Conservation (phyloP, 35 echinoderm and acorn worm genomes). For the Nesometra sesokonis region DNA sequence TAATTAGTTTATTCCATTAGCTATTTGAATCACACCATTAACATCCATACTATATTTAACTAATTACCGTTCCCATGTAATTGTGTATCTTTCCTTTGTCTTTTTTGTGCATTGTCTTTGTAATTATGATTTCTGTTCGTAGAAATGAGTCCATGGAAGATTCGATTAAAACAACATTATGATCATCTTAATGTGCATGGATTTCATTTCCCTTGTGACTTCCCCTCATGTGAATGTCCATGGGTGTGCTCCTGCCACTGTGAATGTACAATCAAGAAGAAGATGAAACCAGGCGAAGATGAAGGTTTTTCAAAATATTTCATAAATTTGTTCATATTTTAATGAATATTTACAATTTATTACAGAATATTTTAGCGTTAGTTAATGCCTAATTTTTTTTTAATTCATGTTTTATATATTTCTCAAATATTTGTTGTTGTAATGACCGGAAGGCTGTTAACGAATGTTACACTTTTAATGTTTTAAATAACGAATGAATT, state of each 20-base stretch:
- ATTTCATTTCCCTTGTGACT: slow-evolving; percentile 42
- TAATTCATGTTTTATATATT: no score
- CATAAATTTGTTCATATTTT: neutral
- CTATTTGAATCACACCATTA: no score
- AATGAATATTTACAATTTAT: no score
- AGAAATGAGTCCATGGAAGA: slow-evolving; percentile 3
- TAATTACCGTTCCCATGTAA: no score
- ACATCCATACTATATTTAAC: no score
- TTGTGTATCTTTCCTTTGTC: neutral
- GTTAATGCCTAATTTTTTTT: no score
- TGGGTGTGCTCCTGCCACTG: slow-evolving; percentile 31
- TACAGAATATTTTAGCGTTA: no score
- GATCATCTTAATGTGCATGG: slow-evolving; percentile 49
- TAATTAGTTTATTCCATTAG: no score
- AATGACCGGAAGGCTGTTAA: no score
- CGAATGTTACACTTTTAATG: no score
- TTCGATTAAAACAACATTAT: slow-evolving; percentile 9
- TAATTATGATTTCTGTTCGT: neutral
- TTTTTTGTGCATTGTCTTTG: neutral
- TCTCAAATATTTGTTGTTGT: no score
- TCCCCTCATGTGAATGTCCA: slow-evolving; percentile 7
- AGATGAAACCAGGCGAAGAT: neutral
- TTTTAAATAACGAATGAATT: no score
- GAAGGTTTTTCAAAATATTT: slow-evolving; percentile 32
- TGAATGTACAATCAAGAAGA: slow-evolving; percentile 11